Base-by-base conservation (phyloP, 1,140 invertebrate genomes). In the Parapsyche elsis region DNA sequence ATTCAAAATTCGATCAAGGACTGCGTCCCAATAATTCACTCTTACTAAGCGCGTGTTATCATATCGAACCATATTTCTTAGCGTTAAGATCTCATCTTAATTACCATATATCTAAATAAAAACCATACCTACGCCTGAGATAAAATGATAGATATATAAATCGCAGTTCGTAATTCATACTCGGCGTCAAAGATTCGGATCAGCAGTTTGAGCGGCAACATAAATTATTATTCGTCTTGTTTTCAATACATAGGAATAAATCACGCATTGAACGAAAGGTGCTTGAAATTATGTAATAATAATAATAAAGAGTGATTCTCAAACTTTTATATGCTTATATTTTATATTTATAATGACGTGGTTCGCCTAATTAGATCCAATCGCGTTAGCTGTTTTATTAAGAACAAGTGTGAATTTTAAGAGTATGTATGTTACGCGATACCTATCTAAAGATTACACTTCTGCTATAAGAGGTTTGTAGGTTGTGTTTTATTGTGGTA, bases 401-500 rank as follows among this genome's bases (percentile, higher is more conserved):
- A 2, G 16, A 53, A 10, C 49, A 1, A 16, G 49, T 53, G 49
- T 53, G 49, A 12, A 38, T 67, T 67, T 67, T 24, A 67, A 67
- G 26, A n/a, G n/a, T n/a, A n/a, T n/a, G 24, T 67, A 14, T 14
- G 64, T 67, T 67, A 67, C 14, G 9, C 64, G 64, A 67, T 67
- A 24, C 14, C 2, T 67, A 67, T 67, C 64, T 67, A 2, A 14
- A 30, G 64, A 67, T 67, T 67, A 12, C 64, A 67, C 64, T 26
- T 12, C 9, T 21, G 24, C 64, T 24, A 67, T 67, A 67, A 23
- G 64, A 61, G 64, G 24, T 67, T 67, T 67, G 24, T 30, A 26
- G 21, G 64, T 67, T 67, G 64, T 67, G 23, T 67, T 67, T 67
- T 67, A 67, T 67, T 67, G 64, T 67, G 64, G 64, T 67, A 67